Conservation (phyloP, 2,888 invertebrate genomes). For the Heliconius hortense region DNA sequence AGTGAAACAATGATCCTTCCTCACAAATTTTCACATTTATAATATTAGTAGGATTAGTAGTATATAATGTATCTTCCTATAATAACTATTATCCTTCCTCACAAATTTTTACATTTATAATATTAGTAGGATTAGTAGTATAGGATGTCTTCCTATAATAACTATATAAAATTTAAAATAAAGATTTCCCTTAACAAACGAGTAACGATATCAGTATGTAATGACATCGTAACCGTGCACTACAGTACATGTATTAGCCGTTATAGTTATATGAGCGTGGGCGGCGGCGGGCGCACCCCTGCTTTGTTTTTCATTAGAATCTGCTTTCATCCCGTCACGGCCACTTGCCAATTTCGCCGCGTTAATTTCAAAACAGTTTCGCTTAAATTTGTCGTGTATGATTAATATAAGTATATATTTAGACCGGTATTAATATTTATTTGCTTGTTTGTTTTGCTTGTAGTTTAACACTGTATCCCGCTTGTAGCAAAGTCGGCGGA, state of each 20-base stretch:
- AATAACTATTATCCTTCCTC: no score
- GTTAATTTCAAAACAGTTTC: conserved; percentile 23
- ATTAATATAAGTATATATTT: background rate
- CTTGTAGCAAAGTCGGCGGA: background rate
- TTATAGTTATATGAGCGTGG: conserved; percentile 52
- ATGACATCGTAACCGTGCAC: conserved; percentile 8
- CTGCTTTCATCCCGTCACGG: conserved; percentile 51
- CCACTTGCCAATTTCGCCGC: conserved; percentile 26
- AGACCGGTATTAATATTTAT: background rate
- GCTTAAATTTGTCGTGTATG: background rate
- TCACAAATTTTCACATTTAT: no score
- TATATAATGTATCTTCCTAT: no score
- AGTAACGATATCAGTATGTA: background rate
- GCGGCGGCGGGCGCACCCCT: conserved; percentile 50
- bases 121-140: no score
- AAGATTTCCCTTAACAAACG: background rate
- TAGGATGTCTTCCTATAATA: background rate
- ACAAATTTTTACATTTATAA: no score
- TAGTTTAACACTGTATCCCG: no score
- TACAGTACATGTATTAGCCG: background rate
- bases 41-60: no score
- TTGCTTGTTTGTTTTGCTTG: background rate
- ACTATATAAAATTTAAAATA: background rate
- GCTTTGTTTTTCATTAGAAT: conserved; percentile 74
- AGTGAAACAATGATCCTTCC: no score